Base-by-base conservation (phyloP, 1,140 invertebrate genomes). In the Ctenoplectra terminalis region DNA sequence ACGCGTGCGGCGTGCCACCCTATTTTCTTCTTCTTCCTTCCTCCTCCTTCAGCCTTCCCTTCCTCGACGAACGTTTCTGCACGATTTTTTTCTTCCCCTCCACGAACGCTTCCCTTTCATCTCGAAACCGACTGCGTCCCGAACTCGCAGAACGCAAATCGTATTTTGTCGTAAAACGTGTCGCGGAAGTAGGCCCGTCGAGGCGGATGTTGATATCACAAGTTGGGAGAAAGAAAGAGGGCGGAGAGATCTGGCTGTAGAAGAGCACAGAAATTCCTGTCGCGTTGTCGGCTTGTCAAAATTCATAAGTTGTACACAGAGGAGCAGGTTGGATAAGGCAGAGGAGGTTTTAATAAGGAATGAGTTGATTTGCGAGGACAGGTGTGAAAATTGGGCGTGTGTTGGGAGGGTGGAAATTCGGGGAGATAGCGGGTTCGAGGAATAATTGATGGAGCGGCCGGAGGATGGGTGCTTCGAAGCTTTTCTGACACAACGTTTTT, bases 161-260 rank as follows among this genome's bases (percentile, higher is more conserved):
- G 77, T 81, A 87, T 87, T 87, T 87, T 77, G 69, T 64, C 82
- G 85, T 84, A 77, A 87, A 87, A 81, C 81, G 85, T 82, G 88
- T 61, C 73, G 67, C 75, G 67, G 67, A 74, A 84, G 83, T 74
- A 43, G 77, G 43, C 69, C 43, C 86, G 83, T 77, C 72, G 52
- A 72, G 73, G 37, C 67, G 61, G 76, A 82, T 80, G 79, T 43
- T 46, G 83, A 85, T 83, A 79, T 80, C 77, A 61, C 48, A 46
- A 56, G 69, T 46, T 61, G 66, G 26, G 7, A 7, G 9, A 58
- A 73, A n/a, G 60, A 43, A 23, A 7, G 9, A 15, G 50, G n/a
- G 2, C 2, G 29, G 6, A 8, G 58, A 26, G 40, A 43, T 20
- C 3, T 11, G 37, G 20, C 15, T n/a, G 34, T 8, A 15, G 13